Base-by-base conservation (phyloP, 92 coral and sea anemone species). In the Zoanthus sociatus region DNA sequence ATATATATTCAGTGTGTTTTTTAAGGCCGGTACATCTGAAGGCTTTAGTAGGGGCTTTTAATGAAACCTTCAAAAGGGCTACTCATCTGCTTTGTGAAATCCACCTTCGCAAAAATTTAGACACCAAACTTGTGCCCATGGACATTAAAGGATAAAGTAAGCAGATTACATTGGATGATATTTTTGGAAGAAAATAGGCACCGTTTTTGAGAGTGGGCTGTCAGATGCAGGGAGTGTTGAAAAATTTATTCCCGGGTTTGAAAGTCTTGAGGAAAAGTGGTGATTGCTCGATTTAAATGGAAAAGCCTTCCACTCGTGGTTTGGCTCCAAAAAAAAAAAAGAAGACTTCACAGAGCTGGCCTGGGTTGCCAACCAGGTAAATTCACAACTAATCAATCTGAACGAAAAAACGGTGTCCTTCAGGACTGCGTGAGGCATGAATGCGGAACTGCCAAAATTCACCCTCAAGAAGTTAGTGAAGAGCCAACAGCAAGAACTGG, bases 1-100 rank as follows among this genome's bases (percentile, higher is more conserved):
- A n/a, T n/a, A n/a, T n/a, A n/a, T 26, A 26, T 26, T 26, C 26
- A 26, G 26, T 26, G 26, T 26, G 26, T 26, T 26, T 26, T 26
- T 26, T 26, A 26, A 26, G 26, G 26, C 26, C 26, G 26, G 26
- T 26, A 26, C 26, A 26, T 26, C 26, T 26, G 26, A 56, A 56
- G 64, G 86, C 86, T 83, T 69, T 87, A 12, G 76, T 74, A 37
- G 82, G 76, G 30, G 90, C 67, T 14, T 81, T 90, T 74, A 66
- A 60, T 56, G 90, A 91, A 73, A 77, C 78, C 26, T 91, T 87
- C 72, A 86, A 78, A 84, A 72, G 93, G 69, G 76, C 88, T 21
- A 89, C 88, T 50, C 92, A 86, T 73, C 84, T 90, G 45, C 90
- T 90, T 70, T 90, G 93, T 86, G 87, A 71, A 74, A 86, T 78